Evolutionary conservation across 2,888 invertebrate genomes (phyloP).

Genomic region (Caenorhabditis panamensis): DNA sequence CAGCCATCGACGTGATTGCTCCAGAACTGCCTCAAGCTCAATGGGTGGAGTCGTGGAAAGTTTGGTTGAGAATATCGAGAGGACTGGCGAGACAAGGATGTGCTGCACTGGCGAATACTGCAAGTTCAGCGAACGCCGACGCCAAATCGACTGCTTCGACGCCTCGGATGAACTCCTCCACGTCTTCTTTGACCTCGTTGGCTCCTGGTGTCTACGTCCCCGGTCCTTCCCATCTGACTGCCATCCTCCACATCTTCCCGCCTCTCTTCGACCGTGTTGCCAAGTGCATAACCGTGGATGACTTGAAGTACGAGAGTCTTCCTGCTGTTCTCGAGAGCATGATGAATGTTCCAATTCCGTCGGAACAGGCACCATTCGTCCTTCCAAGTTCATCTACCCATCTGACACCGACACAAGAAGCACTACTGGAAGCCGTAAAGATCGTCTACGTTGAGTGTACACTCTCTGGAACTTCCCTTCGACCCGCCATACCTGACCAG

Average conservation of each 20-base stretch:
- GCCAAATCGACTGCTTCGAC: constrained; percentile 39
- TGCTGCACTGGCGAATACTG: constrained; percentile 37
- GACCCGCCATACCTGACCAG: constrained; percentile 81
- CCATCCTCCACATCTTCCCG: constrained; percentile 95
- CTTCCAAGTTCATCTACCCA: constrained; percentile 88
- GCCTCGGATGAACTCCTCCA: constrained; percentile 53
- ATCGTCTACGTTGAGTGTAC: constrained; percentile 87
- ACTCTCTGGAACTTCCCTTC: constrained; percentile 54
- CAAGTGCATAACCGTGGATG: constrained; percentile 61
- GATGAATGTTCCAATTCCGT: constrained; percentile 89
- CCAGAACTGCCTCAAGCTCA: constrained; percentile 74
- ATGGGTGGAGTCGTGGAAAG: constrained; percentile 79
- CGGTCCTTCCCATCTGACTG: constrained; percentile 93
- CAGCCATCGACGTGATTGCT: constrained; percentile 37
- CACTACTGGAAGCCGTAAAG: constrained; percentile 90
- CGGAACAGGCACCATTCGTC: constrained; percentile 89
- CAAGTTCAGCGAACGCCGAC: constrained; percentile 29
- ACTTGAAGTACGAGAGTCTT: constrained; percentile 65
- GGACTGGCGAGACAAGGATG: constrained; percentile 63
- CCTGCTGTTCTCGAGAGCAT: constrained; percentile 83
- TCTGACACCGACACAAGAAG: constrained; percentile 90
- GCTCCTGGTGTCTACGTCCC: constrained; percentile 86
- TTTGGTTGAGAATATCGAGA: constrained; percentile 66
- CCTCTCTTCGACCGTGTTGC: constrained; percentile 86
- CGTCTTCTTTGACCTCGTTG: constrained; percentile 43